Evolutionary conservation across 2,797 vertebrate species (phyloP).

Genomic region (Sandelia bainsii): DNA sequence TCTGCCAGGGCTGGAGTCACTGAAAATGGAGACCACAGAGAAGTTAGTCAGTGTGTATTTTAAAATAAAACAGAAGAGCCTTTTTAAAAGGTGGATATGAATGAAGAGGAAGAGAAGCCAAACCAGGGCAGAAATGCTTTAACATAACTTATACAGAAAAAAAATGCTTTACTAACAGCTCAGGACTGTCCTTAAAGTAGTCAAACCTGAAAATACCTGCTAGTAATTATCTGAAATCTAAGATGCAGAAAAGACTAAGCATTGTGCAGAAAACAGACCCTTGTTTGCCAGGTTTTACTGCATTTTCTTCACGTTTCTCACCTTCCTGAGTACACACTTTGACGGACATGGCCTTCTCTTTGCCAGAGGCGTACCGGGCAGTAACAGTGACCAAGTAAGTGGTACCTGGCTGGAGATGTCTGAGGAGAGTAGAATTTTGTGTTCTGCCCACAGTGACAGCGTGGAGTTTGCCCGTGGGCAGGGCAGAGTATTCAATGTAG

Average conservation of each 20-base stretch:
- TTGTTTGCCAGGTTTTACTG: not conserved
- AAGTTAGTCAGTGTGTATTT: slow-evolving; percentile 4
- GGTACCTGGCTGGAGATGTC: slow-evolving; percentile 88
- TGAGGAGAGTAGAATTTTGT: slow-evolving; percentile 87
- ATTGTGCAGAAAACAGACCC: slow-evolving; percentile 28
- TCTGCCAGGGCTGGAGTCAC: slow-evolving; percentile 82
- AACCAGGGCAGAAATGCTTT: slow-evolving; percentile 3
- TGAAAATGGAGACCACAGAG: slow-evolving; percentile 54
- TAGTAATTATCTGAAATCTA: slow-evolving; percentile 49
- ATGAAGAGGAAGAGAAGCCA: slow-evolving; percentile 1
- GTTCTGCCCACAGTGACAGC: slow-evolving; percentile 79
- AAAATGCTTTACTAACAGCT: slow-evolving; percentile 9
- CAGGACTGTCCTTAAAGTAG: not conserved
- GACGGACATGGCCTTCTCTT: slow-evolving; percentile 91
- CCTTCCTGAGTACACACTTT: slow-evolving; percentile 92
- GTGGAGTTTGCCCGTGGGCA: slow-evolving; percentile 83
- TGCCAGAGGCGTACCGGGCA: slow-evolving; percentile 86
- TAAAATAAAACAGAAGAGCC: not conserved
- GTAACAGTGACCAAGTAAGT: slow-evolving; percentile 93
- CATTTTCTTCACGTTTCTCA: slow-evolving; percentile 65
- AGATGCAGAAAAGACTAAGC: slow-evolving; percentile 17
- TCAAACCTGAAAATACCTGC: slow-evolving; percentile 41
- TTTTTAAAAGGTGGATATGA: not conserved
- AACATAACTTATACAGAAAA: not conserved
- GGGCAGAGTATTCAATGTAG: slow-evolving; percentile 87